Base-by-base conservation (phyloP, 2,888 invertebrate species). In the Microplitis deprimator region DNA sequence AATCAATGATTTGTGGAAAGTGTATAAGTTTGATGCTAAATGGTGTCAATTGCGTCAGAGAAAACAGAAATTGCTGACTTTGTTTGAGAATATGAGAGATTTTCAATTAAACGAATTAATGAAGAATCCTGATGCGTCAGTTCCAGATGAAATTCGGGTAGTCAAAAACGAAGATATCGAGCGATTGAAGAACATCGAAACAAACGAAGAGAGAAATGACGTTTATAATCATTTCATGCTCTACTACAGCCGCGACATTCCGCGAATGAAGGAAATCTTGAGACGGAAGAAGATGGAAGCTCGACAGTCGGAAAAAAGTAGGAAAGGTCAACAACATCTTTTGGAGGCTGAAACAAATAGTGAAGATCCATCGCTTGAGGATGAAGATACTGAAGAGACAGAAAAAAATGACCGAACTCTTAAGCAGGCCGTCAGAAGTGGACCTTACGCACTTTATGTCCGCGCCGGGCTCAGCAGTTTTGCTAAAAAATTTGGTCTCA, bases 1-100 rank as follows among this genome's bases (percentile, higher is more conserved):
- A 83, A 97, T 98, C 73, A 97, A 97, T 85, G 99, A 99, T 87
- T 91, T 99, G 50, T 99, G 99, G 99, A 97, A 96, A 88, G 96
- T 99, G 16, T 99, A 97, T 91, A 95, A 96, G 86, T 97, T 93
- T 89, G 98, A 99, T 89, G 97, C 96, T 74, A 97, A 97, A 91
- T 98, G 97, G 96, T 97, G 97, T 87, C 97, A 97, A 89, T 91
- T 99, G 78, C 93, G 95, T 81, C 93, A 93, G 13, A 93, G 98
- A 1, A 98, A 98, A 87, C 93, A 94, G 82, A 96, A 96, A 84
- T 91, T 99, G 0, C 89, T 95, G 10, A 92, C 93, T 40, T 91
- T 99, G 13, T 94, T 98, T 87, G 95, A 96, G 86, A 96, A 97
- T 85, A 98, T 99, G 98, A 94, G 96, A 38, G 93, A 95, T 62